Evolutionary conservation across 2,888 invertebrate species (phyloP).

Genomic region (Kuschelorhynchus macadamiae): DNA sequence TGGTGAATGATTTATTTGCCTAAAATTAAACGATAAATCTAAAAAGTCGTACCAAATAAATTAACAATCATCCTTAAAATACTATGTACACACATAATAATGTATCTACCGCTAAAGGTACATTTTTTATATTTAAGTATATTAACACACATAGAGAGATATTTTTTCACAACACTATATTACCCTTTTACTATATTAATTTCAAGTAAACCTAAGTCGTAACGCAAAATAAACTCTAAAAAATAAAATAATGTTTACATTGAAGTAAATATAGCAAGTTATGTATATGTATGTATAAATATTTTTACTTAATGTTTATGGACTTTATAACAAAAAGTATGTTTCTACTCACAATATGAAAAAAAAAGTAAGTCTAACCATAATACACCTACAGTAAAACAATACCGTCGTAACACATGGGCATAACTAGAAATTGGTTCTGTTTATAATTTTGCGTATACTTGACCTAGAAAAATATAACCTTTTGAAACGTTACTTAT

Average conservation of each 20-base stretch:
- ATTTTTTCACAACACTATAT: constrained; percentile 42
- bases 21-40: constrained; percentile 21
- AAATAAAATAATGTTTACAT: constrained; percentile 12
- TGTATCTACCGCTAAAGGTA: constrained; percentile 13
- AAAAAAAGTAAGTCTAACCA: constrained; percentile 1
- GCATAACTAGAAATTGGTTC: too few species aligned
- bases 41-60: constrained; percentile 28
- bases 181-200: constrained; percentile 20
- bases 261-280: constrained; percentile 22
- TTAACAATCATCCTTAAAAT: constrained; percentile 30
- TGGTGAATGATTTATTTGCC: constrained; percentile 5
- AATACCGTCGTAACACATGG: too few species aligned
- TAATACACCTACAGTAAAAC: neutral
- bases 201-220: neutral
- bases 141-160: constrained; percentile 42
- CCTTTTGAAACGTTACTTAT: neutral
- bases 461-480: neutral
- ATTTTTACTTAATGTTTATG: constrained; percentile 9
- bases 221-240: constrained; percentile 26
- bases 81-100: constrained; percentile 30
- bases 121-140: constrained; percentile 21
- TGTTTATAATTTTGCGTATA: too few species aligned
- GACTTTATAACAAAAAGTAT: constrained; percentile 26
- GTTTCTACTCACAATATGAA: neutral
- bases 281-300: constrained; percentile 1